These are phyloP conservation scores for Nesogale talazaci DNA, from an alignment of 2,113 vertebrate species.

Conservation along the genomic window DNA sequence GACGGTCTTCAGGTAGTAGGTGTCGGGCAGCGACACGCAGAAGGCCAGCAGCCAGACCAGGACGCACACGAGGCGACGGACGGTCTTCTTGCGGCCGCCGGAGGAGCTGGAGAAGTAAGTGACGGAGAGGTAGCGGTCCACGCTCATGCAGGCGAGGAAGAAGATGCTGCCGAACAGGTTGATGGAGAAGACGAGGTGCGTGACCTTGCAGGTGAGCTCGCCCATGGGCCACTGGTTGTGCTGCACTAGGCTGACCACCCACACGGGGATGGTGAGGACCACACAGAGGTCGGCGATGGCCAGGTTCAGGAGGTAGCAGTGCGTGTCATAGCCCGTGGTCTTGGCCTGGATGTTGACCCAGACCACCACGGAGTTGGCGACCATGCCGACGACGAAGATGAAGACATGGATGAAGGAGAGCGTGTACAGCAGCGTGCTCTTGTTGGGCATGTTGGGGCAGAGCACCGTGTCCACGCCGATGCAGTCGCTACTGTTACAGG, in stretches of 20 bases:
- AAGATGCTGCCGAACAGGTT: slow-evolving; percentile 96
- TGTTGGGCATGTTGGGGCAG: slow-evolving; percentile 88
- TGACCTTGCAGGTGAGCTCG: slow-evolving; percentile 91
- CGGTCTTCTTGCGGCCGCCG: slow-evolving; percentile 85
- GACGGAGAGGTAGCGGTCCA: slow-evolving; percentile 94
- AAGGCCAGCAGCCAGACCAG: slow-evolving; percentile 94
- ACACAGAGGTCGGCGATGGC: slow-evolving; percentile 94
- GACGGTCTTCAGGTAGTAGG: slow-evolving; percentile 92
- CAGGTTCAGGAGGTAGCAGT: slow-evolving; percentile 95
- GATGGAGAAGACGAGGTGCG: slow-evolving; percentile 94
- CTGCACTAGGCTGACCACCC: slow-evolving; percentile 92
- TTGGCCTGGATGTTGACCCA: slow-evolving; percentile 96
- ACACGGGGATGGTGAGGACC: slow-evolving; percentile 92
- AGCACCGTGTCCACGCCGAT: slow-evolving; percentile 88
- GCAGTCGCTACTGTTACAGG: slow-evolving; percentile 86
- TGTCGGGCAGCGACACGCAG: slow-evolving; percentile 90
- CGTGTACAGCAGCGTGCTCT: slow-evolving; percentile 89
- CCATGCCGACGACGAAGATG: slow-evolving; percentile 93
- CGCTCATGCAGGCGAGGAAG: slow-evolving; percentile 95
- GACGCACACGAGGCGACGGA: slow-evolving; percentile 88
- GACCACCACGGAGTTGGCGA: slow-evolving; percentile 94
- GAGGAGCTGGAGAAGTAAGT: slow-evolving; percentile 82
- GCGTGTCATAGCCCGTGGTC: slow-evolving; percentile 92
- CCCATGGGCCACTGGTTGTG: slow-evolving; percentile 95
- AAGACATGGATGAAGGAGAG: slow-evolving; percentile 94